Evolutionary conservation across 1,140 invertebrate genomes (phyloP).

Genomic region (Aphaenogaster rudis): DNA sequence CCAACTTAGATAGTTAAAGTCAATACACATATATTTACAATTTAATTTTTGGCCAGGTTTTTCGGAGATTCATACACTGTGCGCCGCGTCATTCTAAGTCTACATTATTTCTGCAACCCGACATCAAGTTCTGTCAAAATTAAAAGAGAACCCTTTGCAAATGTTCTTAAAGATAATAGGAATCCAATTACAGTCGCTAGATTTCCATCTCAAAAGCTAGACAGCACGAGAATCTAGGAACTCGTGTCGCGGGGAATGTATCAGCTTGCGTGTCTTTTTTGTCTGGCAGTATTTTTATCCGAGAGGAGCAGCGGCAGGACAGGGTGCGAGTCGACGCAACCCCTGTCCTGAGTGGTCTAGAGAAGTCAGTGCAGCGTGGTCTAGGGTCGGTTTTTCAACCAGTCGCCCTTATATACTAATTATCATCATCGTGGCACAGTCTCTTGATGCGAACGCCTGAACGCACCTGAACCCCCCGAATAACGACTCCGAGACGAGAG

Average conservation of each 20-base stretch:
- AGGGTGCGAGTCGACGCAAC: slow-evolving; percentile 56
- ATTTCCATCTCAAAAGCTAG: neutral
- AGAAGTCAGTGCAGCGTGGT: slow-evolving; percentile 82
- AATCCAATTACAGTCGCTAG: neutral
- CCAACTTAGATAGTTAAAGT: too few relatives aligned
- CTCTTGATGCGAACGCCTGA: slow-evolving; percentile 83
- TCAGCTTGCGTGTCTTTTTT: slow-evolving; percentile 27
- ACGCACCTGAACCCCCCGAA: slow-evolving; percentile 74
- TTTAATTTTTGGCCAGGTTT: too few relatives aligned
- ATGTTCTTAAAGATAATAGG: neutral
- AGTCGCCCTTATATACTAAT: slow-evolving; percentile 84
- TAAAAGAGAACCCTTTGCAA: neutral
- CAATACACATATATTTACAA: too few relatives aligned
- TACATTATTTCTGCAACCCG: slow-evolving; percentile 1
- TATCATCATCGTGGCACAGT: slow-evolving; percentile 84
- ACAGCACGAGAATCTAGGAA: neutral
- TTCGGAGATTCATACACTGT: too few relatives aligned
- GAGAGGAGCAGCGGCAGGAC: slow-evolving; percentile 50
- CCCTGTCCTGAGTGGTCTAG: slow-evolving; percentile 81
- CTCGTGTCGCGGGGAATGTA: neutral
- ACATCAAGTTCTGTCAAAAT: neutral
- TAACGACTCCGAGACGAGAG: slow-evolving; percentile 30
- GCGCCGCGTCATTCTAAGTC: neutral
- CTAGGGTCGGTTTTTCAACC: slow-evolving; percentile 82
- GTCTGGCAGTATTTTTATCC: neutral